Evolutionary conservation across 2,888 invertebrate species (phyloP), one percentile per base, ranked within the genome.

Genomic region (Fragum sueziense): DNA sequence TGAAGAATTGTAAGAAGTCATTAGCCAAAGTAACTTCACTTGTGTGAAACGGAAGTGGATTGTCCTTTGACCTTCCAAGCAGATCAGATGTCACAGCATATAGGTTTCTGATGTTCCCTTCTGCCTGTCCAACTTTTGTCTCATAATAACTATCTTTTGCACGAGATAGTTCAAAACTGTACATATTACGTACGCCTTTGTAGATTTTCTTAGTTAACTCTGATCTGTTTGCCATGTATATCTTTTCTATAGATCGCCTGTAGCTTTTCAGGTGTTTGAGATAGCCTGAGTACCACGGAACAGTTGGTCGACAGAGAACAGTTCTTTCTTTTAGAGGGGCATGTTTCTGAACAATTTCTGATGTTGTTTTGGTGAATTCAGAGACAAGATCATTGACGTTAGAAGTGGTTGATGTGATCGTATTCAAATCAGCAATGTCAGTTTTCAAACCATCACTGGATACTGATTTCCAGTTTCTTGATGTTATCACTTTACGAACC

Each of bases 261-360:
- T n/a, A n/a, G n/a, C n/a, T n/a, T n/a, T n/a, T n/a, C n/a, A n/a
- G n/a, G n/a, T n/a, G n/a, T n/a, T n/a, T n/a, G n/a, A n/a, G n/a
- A n/a, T n/a, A n/a, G n/a, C n/a, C n/a, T 27, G 73, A 73, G 31
- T 77, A 77, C 77, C 77, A 77, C 62, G 77, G 78, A 22, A 73
- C 70, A n/a, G 27, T 73, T 7, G 69, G 61, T 73, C 73, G 59
- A 69, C 73, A 73, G 17, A 74, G 3, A 70, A 74, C 54, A 33
- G 62, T 51, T 74, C 68, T 74, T 67, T 70, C 79, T 65, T 74
- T 74, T 20, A 74, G 51, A 27, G 72, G 74, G 27, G 70, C 76
- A 70, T 70, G 62, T 29, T 70, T 76, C 11, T 54, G 1, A 17
- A 80, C 57, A 41, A 72, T 73, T n/a, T 65, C 62, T 69, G 76